phyloP scores from a whole-genome alignment of 2,797 vertebrate genomes.

The Acrossocheilus wenchowensis region DNA sequence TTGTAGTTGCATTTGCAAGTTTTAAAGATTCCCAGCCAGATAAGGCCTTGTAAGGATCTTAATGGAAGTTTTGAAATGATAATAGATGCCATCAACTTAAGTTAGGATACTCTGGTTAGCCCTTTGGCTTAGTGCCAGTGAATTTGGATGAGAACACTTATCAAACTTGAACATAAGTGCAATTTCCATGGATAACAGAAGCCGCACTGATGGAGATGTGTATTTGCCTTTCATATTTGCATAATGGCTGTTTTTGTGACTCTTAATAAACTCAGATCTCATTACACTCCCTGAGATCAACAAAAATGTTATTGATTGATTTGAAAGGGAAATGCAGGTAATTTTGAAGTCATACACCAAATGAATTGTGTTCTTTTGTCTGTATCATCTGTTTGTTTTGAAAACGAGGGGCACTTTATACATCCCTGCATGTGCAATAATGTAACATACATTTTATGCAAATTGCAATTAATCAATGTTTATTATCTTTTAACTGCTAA shows the following conservation, averaged over 20 bases:
- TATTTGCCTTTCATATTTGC: slow-evolving; percentile 1
- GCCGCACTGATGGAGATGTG: not conserved
- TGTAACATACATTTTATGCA: not conserved
- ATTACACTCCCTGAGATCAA: not conserved
- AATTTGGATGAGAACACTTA: slow-evolving; percentile 31
- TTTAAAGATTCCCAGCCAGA: not conserved
- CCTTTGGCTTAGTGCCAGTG: not conserved
- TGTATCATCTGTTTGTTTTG: not conserved
- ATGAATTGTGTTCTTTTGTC: not conserved
- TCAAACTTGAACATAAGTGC: not conserved
- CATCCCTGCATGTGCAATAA: slow-evolving; percentile 4
- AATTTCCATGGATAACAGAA: not conserved
- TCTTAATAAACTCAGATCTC: not conserved
- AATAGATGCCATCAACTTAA: not conserved
- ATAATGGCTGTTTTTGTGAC: not conserved
- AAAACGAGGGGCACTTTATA: not conserved
- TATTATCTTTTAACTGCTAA: not conserved
- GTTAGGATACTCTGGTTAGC: not conserved
- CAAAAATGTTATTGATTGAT: not conserved
- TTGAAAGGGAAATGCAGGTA: not conserved
- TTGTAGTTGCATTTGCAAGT: not conserved
- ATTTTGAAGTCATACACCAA: slow-evolving; percentile 1
- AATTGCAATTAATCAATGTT: not conserved
- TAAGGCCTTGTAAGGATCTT: not conserved
- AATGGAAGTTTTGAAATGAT: not conserved